Conservation (phyloP, 2,797 vertebrate genomes). For the Micropoecilia bifurca region DNA sequence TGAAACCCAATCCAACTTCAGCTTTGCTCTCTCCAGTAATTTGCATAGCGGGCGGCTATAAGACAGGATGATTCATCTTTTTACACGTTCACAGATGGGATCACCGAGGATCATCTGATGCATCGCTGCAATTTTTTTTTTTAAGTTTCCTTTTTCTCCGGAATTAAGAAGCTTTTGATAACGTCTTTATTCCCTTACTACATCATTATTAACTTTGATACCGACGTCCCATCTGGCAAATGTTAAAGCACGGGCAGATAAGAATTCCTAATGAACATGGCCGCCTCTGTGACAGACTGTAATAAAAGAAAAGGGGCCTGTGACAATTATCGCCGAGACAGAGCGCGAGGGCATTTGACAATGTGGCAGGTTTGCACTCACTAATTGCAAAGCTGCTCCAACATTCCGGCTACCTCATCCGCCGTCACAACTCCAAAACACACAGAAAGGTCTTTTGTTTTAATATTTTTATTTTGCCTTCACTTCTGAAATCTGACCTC, state of each 20-base stretch:
- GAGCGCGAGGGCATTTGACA: constrained; percentile 74
- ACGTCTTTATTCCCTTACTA: constrained; percentile 85
- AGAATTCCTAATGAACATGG: constrained; percentile 84
- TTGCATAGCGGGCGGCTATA: constrained; percentile 63
- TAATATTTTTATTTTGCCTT: constrained; percentile 20
- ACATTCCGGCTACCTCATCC: constrained; percentile 59
- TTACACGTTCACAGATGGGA: constrained; percentile 76
- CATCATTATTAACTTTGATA: constrained; percentile 87
- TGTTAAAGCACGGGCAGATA: constrained; percentile 82
- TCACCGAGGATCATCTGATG: constrained; percentile 78
- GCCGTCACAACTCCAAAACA: constrained; percentile 58
- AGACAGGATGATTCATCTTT: constrained; percentile 74
- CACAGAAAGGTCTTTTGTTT: constrained; percentile 42
- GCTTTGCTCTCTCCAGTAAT: constrained; percentile 51
- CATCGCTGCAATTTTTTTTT: constrained; percentile 62
- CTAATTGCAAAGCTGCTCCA: constrained; percentile 77
- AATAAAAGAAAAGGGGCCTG: constrained; percentile 79
- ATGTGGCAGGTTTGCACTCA: constrained; percentile 71
- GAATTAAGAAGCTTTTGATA: constrained; percentile 84
- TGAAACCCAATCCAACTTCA: constrained; percentile 69
- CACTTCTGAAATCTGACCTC: constrained; percentile 38
- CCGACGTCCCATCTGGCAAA: constrained; percentile 83
- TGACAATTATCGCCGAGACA: constrained; percentile 76
- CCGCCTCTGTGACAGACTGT: constrained; percentile 80
- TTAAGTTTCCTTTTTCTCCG: constrained; percentile 65